phyloP scores from a whole-genome alignment of 2,113 vertebrate species.

The Urocitellus parryii region DNA sequence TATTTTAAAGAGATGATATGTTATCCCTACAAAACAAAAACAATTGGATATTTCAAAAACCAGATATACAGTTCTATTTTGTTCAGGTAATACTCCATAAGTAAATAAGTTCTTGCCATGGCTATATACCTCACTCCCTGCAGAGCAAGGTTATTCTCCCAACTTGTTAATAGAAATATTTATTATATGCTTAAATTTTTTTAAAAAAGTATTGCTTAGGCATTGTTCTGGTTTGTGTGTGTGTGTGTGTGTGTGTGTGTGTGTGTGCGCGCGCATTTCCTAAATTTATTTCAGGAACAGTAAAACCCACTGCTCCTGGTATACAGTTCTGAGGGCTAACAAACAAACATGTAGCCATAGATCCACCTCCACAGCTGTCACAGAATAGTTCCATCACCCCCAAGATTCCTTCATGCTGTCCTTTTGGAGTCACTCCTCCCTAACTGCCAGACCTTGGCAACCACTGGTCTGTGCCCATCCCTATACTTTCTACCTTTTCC shows the following conservation, averaged over 20 bases:
- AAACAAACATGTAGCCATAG: not conserved
- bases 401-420: too few relatives aligned
- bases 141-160: not conserved
- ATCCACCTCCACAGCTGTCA: not conserved
- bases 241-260: too few relatives aligned
- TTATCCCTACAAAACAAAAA: not conserved
- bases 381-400: not conserved
- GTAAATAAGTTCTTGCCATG: slow-evolving; percentile 1
- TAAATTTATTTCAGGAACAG: not conserved
- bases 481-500: not conserved
- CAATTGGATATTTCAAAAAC: not conserved
- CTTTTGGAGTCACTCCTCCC: not conserved
- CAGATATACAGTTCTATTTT: not conserved
- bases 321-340: not conserved
- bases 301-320: not conserved
- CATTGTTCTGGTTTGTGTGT: not conserved
- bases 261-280: not conserved
- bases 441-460: not conserved
- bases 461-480: not conserved
- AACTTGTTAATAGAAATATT: not conserved
- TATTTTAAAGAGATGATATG: slow-evolving; percentile 17
- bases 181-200: not conserved
- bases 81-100: not conserved
- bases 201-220: not conserved
- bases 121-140: not conserved